Conservation (phyloP, 2,797 vertebrate species). For the Florisuga fusca region DNA sequence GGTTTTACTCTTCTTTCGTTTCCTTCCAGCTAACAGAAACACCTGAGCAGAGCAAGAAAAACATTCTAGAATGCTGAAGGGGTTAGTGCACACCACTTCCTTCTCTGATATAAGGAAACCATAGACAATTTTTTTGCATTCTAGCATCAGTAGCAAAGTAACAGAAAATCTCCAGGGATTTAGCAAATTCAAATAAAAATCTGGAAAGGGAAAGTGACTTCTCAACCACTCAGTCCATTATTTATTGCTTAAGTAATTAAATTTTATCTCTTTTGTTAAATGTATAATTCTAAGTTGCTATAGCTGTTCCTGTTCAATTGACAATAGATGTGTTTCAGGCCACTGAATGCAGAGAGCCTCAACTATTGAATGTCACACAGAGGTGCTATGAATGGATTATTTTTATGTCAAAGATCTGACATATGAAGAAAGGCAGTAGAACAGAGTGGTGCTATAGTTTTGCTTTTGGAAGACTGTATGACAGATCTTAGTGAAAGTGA, state of each 20-base stretch:
- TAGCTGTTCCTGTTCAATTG: not conserved
- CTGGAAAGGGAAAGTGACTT: slow-evolving; percentile 9
- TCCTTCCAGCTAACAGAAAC: slow-evolving; percentile 96
- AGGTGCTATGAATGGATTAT: not conserved
- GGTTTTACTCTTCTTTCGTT: slow-evolving; percentile 99
- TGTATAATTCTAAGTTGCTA: slow-evolving; percentile 39
- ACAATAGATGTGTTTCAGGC: slow-evolving; percentile 33
- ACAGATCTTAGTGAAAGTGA: not conserved
- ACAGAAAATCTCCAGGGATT: not conserved
- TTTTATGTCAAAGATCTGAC: not conserved
- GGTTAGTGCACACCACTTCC: not conserved
- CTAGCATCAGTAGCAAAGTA: not conserved
- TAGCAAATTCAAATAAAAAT: slow-evolving; percentile 16
- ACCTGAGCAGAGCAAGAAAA: slow-evolving; percentile 81
- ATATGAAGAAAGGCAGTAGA: not conserved
- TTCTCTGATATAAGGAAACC: not conserved
- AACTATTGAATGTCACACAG: not conserved
- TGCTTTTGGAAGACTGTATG: not conserved
- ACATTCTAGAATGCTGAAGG: not conserved
- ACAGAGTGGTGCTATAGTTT: not conserved
- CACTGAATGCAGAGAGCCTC: not conserved
- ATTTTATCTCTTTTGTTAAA: slow-evolving; percentile 38
- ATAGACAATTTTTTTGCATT: slow-evolving; percentile 6
- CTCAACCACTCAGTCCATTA: slow-evolving; percentile 36
- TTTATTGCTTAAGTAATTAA: slow-evolving; percentile 66